phyloP scores from a whole-genome alignment of 2,888 invertebrate genomes.

The Tipula confusa region DNA sequence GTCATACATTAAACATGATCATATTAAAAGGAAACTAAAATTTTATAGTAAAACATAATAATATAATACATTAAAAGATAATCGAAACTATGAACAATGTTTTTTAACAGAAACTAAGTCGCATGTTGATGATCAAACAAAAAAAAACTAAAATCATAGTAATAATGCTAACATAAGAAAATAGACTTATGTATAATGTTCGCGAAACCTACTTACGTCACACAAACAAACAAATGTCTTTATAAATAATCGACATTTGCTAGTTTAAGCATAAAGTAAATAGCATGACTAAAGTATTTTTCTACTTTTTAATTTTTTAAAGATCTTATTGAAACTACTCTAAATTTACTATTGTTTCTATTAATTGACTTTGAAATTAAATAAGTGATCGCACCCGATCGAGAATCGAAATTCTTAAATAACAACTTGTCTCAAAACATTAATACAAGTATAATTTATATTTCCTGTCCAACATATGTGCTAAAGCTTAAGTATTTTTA shows the following conservation, averaged over 20 bases:
- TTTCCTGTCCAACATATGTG: background rate
- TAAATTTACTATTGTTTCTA: background rate
- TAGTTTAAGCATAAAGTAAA: background rate
- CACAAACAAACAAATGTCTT: slow-evolving; percentile 1
- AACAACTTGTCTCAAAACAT: background rate
- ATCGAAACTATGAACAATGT: background rate
- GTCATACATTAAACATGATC: background rate
- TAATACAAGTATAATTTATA: background rate
- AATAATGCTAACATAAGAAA: background rate
- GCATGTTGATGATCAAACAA: background rate
- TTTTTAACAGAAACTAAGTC: background rate
- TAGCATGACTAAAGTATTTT: background rate
- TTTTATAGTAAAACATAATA: background rate
- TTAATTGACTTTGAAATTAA: background rate
- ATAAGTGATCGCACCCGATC: background rate
- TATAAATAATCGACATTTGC: background rate
- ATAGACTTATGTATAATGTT: no score
- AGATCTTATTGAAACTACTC: background rate
- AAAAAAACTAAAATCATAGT: background rate
- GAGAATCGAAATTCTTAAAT: background rate
- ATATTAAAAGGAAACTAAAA: background rate
- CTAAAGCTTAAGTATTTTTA: background rate
- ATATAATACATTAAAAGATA: background rate
- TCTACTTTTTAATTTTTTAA: background rate
- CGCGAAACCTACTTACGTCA: slow-evolving; percentile 31